Base-by-base conservation (phyloP, 2,888 invertebrate genomes). In the Euspilapteryx auroguttella region DNA sequence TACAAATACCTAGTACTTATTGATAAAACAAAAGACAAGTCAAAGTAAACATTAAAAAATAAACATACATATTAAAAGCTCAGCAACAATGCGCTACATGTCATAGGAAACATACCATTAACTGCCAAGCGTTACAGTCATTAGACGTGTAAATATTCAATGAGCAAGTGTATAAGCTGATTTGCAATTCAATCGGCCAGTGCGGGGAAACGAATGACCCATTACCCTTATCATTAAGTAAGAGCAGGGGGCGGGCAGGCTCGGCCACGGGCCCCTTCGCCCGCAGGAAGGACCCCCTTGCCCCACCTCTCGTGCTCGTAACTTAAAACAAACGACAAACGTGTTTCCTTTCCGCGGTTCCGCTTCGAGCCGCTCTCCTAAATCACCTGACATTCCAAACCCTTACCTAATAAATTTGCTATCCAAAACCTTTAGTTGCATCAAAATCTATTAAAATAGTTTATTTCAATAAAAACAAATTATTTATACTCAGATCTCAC, bases 111-210 rank as follows among this genome's bases (percentile, higher is more conserved):
- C 47, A 44, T 47, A 44, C 47, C 46, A 47, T 49, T 48, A 42
- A 55, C 21, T 20, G 12, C 17, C 10, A 13, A 21, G 12, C 49
- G 55, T 59, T 49, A 53, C 51, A 57, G 49, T 48, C 55, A 57
- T 57, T 62, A 51, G 43, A 47, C 47, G 48, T 50, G 55, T 65
- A 63, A 65, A 65, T 66, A 65, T 65, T 63, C 63, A 62, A 55
- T 49, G 49, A 40, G 44, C 50, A 42, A 27, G 28, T 55, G 33
- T 34, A 34, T 32, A 48, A 52, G 50, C 51, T 53, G 47, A 41
- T 65, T 61, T 61, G 59, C 63, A 64, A 62, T 65, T 62, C 64
- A 64, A 65, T 66, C 51, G 51, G 47, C 42, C 42, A 39, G 41
- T 40, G 42, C 51, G 47, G 49, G 49, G 45, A 49, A 54, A 54